Evolutionary conservation across 2,113 vertebrate genomes (phyloP), one percentile per base, ranked within the genome.

Genomic region (Pseudopipra pipra): DNA sequence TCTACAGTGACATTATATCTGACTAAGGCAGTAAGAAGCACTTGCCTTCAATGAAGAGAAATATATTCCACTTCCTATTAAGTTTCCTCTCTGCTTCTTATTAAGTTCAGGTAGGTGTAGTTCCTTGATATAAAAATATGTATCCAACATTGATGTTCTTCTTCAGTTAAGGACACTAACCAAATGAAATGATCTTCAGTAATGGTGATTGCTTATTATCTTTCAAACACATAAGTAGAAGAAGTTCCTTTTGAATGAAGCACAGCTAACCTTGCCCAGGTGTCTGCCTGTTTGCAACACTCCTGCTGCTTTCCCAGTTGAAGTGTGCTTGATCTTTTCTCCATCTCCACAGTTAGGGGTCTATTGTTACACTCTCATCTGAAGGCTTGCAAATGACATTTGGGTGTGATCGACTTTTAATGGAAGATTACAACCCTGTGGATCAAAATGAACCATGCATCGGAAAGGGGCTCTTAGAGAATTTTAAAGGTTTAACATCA

Each of bases 321-420:
- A 97, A 95, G 86, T 95, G 91, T 71, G 85, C 97, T 98, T 97
- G 96, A 96, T 98, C 95, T 95, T 87, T 88, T 93, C 94, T n/a
- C 77, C 51, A 30, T 96, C 66, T 79, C 91, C 68, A 8, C 96
- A 89, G 96, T 96, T 81, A 94, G 95, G 71, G 66, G 85, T 95
- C 97, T 93, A 68, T 97, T 97, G 96, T 97, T 95, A 79, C 79
- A 67, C 92, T 96, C 90, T 93, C 68, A 87, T 94, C 90, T 97
- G 95, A 96, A 95, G 96, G 96, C 96, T 95, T 85, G 85, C 74
- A 95, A 97, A 96, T 97, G 97, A 95, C 93, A 87, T 96, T 97
- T 94, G 61, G 92, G 93, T 97, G 97, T 95, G 97, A 97, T 90
- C 56, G 6, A 90, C 91, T 97, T 97, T 87, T 97, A 96, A 93